Percentiles rank a stretch among this genome's conserved stretches.
phyloP scores from a whole-genome alignment of 1,140 invertebrate genomes.

The Phortica variegata region DNA sequence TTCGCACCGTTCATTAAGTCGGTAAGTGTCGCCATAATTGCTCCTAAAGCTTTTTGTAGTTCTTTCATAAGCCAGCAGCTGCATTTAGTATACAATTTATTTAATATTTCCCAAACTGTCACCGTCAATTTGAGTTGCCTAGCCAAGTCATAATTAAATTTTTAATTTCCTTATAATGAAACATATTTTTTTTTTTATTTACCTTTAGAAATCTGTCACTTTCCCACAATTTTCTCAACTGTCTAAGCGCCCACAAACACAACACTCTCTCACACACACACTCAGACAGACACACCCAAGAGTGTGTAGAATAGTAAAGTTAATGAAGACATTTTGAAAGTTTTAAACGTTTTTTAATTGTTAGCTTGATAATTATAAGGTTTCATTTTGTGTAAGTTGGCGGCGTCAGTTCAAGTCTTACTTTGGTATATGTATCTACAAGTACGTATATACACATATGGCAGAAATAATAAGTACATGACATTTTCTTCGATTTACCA shows the following conservation, averaged over 20 bases:
- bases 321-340: conserved; percentile 51
- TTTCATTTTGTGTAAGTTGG: conserved; percentile 25
- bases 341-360: conserved; percentile 49
- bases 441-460: conserved; percentile 38
- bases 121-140: neutral
- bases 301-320: neutral
- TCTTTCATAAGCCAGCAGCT: too few species aligned
- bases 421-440: conserved; percentile 3
- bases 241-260: too few species aligned
- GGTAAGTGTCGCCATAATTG: too few species aligned
- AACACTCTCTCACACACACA: neutral
- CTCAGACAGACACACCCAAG: neutral
- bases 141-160: neutral
- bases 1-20: too few species aligned
- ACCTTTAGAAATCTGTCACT: conserved; percentile 41
- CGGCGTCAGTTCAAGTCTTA: conserved; percentile 31
- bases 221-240: conserved; percentile 32
- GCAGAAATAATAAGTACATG: too few species aligned
- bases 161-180: neutral
- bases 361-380: conserved; percentile 35
- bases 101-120: neutral
- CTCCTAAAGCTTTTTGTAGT: too few species aligned
- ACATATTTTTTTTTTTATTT: conserved; percentile 13
- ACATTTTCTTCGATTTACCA: too few species aligned
- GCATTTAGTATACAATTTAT: conserved; percentile 21